Percentiles rank a stretch among this genome's conserved stretches.
phyloP scores from a whole-genome alignment of 2,113 vertebrate species.

The Saimiri boliviensis region DNA sequence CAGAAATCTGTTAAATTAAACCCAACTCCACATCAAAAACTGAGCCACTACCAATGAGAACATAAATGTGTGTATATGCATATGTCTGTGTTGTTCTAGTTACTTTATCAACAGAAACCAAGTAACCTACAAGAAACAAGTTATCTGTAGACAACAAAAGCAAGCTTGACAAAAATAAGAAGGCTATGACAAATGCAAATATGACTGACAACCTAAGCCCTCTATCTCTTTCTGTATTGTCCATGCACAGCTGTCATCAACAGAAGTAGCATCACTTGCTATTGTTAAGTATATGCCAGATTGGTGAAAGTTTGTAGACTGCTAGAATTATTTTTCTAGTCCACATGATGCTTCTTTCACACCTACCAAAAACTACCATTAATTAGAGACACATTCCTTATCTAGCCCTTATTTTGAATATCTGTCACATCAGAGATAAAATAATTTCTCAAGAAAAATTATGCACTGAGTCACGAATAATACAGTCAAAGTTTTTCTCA shows the following conservation, averaged over 20 bases:
- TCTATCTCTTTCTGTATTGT: neutral
- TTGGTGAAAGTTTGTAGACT: neutral
- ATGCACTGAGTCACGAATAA: neutral
- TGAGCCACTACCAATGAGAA: neutral
- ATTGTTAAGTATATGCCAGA: neutral
- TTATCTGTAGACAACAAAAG: neutral
- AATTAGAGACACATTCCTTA: neutral
- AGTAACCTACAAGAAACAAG: neutral
- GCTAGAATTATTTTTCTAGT: neutral
- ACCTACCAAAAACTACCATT: neutral
- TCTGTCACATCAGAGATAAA: neutral
- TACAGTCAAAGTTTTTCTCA: neutral
- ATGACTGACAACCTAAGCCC: neutral
- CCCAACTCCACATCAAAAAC: neutral
- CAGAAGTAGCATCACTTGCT: neutral
- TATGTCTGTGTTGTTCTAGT: neutral
- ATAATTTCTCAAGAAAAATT: neutral
- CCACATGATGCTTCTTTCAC: neutral
- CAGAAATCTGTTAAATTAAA: neutral
- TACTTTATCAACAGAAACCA: slow-evolving; percentile 4
- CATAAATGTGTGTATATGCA: neutral
- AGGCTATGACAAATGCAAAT: neutral
- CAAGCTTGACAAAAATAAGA: neutral
- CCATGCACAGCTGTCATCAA: neutral
- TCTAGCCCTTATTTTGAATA: neutral